These are phyloP conservation scores for Metellina segmentata DNA, from an alignment of 2,888 invertebrate species.

Conservation along the genomic window DNA sequence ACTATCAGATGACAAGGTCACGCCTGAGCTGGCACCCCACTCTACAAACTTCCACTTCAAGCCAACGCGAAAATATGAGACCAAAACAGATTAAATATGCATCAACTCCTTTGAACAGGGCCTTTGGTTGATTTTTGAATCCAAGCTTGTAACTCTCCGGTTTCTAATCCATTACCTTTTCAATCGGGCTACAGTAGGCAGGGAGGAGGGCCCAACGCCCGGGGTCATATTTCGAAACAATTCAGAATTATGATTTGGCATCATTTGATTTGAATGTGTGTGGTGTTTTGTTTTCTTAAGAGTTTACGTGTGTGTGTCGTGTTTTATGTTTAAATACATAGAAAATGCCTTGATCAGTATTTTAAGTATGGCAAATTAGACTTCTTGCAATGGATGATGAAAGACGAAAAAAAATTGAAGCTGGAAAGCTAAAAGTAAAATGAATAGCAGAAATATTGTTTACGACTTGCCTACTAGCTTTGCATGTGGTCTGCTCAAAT, in stretches of 20 bases:
- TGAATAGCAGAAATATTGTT: background rate
- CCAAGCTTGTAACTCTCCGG: no score
- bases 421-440: constrained; percentile 61
- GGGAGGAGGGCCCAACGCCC: no score
- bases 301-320: constrained; percentile 32
- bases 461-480: background rate
- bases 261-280: constrained; percentile 24
- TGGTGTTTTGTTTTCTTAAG: constrained; percentile 56
- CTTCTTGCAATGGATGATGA: constrained; percentile 54
- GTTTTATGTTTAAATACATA: constrained; percentile 12
- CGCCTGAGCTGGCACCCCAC: no score
- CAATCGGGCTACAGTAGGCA: no score
- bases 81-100: no score
- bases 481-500: constrained; percentile 29
- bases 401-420: constrained; percentile 66
- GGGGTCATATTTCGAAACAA: background rate
- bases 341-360: background rate
- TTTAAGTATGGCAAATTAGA: constrained; percentile 7
- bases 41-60: no score
- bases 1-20: no score
- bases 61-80: no score
- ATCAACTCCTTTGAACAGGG: no score
- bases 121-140: no score
- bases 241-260: constrained; percentile 28
- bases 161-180: no score